Evolutionary conservation across 2,113 vertebrate species (phyloP).

Genomic region (Nerophis lumbriciformis): DNA sequence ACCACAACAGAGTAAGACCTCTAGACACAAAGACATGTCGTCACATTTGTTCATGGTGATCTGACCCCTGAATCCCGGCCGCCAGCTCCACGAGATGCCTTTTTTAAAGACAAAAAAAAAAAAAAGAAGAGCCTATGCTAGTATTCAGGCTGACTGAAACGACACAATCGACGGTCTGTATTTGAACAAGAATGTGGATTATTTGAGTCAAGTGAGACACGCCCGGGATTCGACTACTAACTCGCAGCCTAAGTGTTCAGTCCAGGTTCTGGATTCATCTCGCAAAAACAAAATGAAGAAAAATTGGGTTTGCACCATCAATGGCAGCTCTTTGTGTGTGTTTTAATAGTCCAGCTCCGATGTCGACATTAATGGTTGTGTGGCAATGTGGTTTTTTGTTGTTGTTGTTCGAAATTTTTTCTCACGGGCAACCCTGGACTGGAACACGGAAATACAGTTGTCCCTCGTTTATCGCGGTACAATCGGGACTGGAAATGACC

Average conservation of each 20-base stretch:
- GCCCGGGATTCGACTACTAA: no score
- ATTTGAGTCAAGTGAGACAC: slow-evolving; percentile 22
- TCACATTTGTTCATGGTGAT: slow-evolving; percentile 20
- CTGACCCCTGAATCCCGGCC: slow-evolving; percentile 2
- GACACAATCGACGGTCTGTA: slow-evolving; percentile 17
- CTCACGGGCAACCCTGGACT: slow-evolving; percentile 20
- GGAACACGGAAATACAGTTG: slow-evolving; percentile 7
- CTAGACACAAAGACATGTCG: slow-evolving; percentile 15
- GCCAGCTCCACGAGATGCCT: slow-evolving; percentile 1
- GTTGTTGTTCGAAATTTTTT: not conserved
- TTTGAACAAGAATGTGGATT: slow-evolving; percentile 13
- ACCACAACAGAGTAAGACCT: slow-evolving; percentile 31
- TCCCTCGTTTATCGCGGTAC: no score
- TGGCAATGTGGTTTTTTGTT: slow-evolving; percentile 13
- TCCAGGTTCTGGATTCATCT: not conserved
- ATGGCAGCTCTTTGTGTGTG: slow-evolving; percentile 62
- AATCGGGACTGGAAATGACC: no score
- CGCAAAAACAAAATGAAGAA: slow-evolving; percentile 15
- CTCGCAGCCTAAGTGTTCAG: not conserved
- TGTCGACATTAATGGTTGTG: slow-evolving; percentile 38
- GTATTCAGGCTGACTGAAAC: not conserved
- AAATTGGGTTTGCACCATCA: slow-evolving; percentile 29
- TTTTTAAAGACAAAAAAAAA: slow-evolving; percentile 13
- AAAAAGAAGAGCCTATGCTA: slow-evolving; percentile 9
- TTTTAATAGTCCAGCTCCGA: slow-evolving; percentile 41